phyloP scores from a whole-genome alignment of 2,113 vertebrate species.

The Zingel zingel region DNA sequence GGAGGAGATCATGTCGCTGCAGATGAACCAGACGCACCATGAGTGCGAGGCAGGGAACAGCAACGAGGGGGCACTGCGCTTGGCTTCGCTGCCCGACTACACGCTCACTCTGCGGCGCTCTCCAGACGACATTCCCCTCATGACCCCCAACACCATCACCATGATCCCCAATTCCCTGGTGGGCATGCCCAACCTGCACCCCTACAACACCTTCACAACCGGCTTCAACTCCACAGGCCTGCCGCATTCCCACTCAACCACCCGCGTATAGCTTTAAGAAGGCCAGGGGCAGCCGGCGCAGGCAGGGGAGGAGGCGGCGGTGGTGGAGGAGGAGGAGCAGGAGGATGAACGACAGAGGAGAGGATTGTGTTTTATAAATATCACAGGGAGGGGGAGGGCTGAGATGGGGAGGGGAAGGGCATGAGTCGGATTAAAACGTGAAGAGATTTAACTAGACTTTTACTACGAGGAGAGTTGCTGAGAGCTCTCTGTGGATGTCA shows the following conservation, averaged over 20 bases:
- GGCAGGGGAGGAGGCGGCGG: slow-evolving; percentile 29
- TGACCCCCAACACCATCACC: slow-evolving; percentile 99
- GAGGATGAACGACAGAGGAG: slow-evolving; percentile 61
- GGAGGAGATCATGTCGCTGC: slow-evolving; percentile 96
- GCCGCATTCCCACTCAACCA: slow-evolving; percentile 99
- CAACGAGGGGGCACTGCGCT: slow-evolving; percentile 88
- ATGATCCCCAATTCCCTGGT: slow-evolving; percentile 99
- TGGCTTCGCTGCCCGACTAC: slow-evolving; percentile 95
- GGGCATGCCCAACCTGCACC: slow-evolving; percentile 97
- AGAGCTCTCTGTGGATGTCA: slow-evolving; percentile 84
- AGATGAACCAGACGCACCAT: slow-evolving; percentile 94
- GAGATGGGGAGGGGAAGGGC: slow-evolving; percentile 48
- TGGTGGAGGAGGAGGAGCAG: slow-evolving; percentile 48
- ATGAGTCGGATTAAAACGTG: slow-evolving; percentile 78
- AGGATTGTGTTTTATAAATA: slow-evolving; percentile 86
- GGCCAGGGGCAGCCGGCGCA: slow-evolving; percentile 65
- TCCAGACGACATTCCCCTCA: slow-evolving; percentile 97
- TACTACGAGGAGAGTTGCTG: slow-evolving; percentile 78
- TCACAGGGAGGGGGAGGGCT: slow-evolving; percentile 66
- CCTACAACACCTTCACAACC: slow-evolving; percentile 97
- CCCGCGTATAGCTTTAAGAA: slow-evolving; percentile 96
- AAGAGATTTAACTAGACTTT: slow-evolving; percentile 83
- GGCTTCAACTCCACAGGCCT: slow-evolving; percentile 98
- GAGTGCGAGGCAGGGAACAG: slow-evolving; percentile 90
- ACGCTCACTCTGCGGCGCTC: slow-evolving; percentile 96